Evolutionary conservation across 2,797 vertebrate genomes (phyloP).

Genomic region (Bradypodion pumilum): DNA sequence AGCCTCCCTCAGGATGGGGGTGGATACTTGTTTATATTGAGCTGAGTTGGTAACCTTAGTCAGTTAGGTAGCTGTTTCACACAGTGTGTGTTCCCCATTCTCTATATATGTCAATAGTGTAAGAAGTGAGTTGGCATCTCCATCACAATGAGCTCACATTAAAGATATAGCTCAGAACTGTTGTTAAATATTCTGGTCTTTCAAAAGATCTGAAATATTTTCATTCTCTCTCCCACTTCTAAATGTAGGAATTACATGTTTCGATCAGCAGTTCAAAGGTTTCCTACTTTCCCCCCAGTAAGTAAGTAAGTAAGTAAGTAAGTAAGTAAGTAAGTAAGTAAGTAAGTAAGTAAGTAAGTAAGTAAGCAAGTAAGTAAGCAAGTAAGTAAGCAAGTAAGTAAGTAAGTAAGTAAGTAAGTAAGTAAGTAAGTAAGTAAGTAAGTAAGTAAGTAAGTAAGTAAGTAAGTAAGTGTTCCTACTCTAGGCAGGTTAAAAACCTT

Average conservation of each 20-base stretch:
- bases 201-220: neutral
- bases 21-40: no score
- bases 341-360: no score
- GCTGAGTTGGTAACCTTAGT: neutral
- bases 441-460: no score
- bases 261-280: slow-evolving; percentile 79
- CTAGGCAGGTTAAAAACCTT: no score
- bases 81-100: neutral
- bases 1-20: neutral
- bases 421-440: no score
- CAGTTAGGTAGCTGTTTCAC: neutral
- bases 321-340: no score
- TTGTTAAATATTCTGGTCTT: neutral
- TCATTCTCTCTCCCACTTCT: slow-evolving; percentile 10
- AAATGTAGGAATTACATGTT: slow-evolving; percentile 79
- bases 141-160: neutral
- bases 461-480: no score
- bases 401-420: no score
- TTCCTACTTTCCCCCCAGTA: slow-evolving; percentile 77
- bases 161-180: neutral
- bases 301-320: no score
- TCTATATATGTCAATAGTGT: neutral
- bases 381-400: no score
- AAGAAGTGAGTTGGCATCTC: neutral
- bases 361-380: no score